Percentiles rank a stretch among this genome's conserved stretches.
These are phyloP conservation scores for Erebia ligea DNA, from an alignment of 2,888 invertebrate species.

Conservation along the genomic window DNA sequence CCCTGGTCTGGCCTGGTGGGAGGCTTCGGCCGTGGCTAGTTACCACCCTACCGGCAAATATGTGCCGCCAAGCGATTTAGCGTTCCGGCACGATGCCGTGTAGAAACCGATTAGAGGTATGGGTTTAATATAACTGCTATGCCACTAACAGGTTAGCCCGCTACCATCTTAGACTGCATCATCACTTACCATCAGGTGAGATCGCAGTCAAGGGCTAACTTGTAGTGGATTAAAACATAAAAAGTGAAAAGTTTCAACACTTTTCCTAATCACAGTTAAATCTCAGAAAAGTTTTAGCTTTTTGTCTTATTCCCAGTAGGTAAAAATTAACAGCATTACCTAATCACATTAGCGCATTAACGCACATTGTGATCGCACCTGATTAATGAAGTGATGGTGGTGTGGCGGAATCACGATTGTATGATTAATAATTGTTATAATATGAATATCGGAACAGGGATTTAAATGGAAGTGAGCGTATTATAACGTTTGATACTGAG, in stretches of 20 bases:
- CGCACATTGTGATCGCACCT: slow-evolving; percentile 65
- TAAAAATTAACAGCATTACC: slow-evolving; percentile 54
- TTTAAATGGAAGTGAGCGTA: slow-evolving; percentile 21
- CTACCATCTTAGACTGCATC: too few species aligned
- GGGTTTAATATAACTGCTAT: too few species aligned
- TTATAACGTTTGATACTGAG: slow-evolving; percentile 7
- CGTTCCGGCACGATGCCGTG: too few species aligned
- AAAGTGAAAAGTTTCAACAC: not conserved
- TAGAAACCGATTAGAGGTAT: too few species aligned
- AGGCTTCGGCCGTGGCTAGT: too few species aligned
- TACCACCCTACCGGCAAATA: too few species aligned
- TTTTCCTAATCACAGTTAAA: not conserved
- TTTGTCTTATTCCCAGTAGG: not conserved
- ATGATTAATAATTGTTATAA: slow-evolving; percentile 71
- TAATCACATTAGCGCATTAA: slow-evolving; percentile 78
- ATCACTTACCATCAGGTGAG: too few species aligned
- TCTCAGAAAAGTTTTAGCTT: not conserved
- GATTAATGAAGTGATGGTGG: slow-evolving; percentile 58
- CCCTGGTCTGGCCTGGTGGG: too few species aligned
- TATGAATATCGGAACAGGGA: slow-evolving; percentile 26
- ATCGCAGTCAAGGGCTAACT: too few species aligned
- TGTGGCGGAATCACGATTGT: slow-evolving; percentile 53
- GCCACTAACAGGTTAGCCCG: too few species aligned
- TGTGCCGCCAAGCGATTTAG: too few species aligned
- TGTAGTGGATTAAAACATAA: not conserved